phyloP scores from a whole-genome alignment of 2,888 invertebrate species.

The Phragmatobia fuliginosa region DNA sequence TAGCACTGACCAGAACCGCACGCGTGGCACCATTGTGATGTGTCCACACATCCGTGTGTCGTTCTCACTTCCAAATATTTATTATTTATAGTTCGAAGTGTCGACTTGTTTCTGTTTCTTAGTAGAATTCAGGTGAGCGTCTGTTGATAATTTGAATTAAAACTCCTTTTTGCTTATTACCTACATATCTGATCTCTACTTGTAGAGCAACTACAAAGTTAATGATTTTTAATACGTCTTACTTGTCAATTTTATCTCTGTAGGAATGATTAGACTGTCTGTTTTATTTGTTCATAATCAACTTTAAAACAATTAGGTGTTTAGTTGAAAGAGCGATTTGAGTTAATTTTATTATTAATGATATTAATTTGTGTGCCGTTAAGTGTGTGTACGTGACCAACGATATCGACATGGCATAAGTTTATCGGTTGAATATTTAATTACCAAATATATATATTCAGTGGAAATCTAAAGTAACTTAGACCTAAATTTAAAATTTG shows the following conservation, averaged over 20 bases:
- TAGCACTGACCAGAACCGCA: constrained; percentile 31
- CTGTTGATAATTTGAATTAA: constrained; percentile 38
- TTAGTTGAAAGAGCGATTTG: neutral
- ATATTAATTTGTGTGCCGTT: constrained; percentile 16
- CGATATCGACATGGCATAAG: constrained; percentile 39
- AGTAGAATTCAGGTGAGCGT: constrained; percentile 33
- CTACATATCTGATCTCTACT: constrained; percentile 44
- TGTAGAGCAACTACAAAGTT: constrained; percentile 30
- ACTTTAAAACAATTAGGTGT: neutral
- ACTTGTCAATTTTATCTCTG: constrained; percentile 55
- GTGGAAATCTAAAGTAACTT: constrained; percentile 22
- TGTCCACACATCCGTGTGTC: constrained; percentile 61
- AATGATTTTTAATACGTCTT: constrained; percentile 51
- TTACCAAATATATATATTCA: constrained; percentile 43
- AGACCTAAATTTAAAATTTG: neutral
- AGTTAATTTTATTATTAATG: constrained; percentile 23
- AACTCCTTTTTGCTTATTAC: constrained; percentile 34
- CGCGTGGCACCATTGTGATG: constrained; percentile 64
- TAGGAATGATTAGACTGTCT: constrained; percentile 15
- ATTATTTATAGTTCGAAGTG: constrained; percentile 65
- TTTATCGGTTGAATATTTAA: constrained; percentile 53
- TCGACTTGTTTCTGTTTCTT: constrained; percentile 48
- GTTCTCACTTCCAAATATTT: constrained; percentile 72
- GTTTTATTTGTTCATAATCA: neutral
- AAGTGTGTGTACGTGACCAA: constrained; percentile 49